These are phyloP conservation scores for Noturus placidus DNA, from an alignment of 2,113 vertebrate genomes.

Conservation along the genomic window DNA sequence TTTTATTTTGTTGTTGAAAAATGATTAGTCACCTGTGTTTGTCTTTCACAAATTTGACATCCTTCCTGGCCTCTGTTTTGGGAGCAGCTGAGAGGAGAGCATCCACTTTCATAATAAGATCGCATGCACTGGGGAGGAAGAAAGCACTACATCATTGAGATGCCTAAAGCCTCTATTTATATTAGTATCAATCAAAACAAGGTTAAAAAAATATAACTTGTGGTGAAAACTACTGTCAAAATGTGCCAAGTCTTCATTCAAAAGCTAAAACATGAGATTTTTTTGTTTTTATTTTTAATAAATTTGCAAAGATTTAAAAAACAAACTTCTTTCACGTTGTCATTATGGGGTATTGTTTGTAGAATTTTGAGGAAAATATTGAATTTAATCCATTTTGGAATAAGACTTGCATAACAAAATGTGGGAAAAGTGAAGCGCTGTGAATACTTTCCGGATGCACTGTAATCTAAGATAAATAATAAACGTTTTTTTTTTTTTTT, in stretches of 20 bases:
- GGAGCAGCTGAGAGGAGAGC: constrained; percentile 82
- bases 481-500: no score
- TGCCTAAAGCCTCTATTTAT: background rate
- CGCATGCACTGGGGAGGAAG: constrained; percentile 74
- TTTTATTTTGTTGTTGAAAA: no score
- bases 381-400: no score
- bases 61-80: constrained; percentile 75
- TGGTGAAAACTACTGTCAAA: background rate
- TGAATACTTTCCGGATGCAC: no score
- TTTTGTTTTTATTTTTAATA: no score
- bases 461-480: no score
- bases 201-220: background rate
- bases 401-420: no score
- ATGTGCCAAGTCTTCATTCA: background rate
- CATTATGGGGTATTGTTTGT: no score
- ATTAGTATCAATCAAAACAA: background rate
- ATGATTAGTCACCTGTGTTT: constrained; percentile 84
- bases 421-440: no score
- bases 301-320: no score
- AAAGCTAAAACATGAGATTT: background rate
- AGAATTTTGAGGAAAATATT: no score
- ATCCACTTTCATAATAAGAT: constrained; percentile 92
- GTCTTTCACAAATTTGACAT: constrained; percentile 78
- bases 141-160: constrained; percentile 43
- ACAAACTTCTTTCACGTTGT: no score